phyloP scores from a whole-genome alignment of 2,797 vertebrate species.

The Sciaenops ocellatus region DNA sequence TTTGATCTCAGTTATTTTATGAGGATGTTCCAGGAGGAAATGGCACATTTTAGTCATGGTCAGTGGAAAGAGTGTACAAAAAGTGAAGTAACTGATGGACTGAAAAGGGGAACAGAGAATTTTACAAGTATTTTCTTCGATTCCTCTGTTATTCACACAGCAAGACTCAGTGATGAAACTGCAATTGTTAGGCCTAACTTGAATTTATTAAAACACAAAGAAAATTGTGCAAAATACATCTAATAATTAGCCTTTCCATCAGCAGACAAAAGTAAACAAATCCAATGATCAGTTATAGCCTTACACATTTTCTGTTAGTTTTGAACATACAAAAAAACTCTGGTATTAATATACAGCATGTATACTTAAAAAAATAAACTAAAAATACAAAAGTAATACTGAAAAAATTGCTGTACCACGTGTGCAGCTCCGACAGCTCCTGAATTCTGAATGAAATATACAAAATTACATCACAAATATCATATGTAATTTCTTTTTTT shows the following conservation, averaged over 20 bases:
- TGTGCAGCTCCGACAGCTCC: constrained; percentile 43
- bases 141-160: not conserved
- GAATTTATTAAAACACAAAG: constrained; percentile 63
- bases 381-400: constrained; percentile 70
- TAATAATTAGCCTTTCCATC: constrained; percentile 41
- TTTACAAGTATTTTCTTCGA: not conserved
- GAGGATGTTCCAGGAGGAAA: not conserved
- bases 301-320: constrained; percentile 35
- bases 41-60: not conserved
- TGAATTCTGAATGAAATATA: constrained; percentile 41
- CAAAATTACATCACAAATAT: constrained; percentile 37
- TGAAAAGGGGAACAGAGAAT: not conserved
- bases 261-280: constrained; percentile 32
- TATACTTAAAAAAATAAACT: constrained; percentile 50
- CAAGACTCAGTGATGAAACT: not conserved
- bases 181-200: constrained; percentile 12
- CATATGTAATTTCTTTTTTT: constrained; percentile 14
- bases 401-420: constrained; percentile 48
- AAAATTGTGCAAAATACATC: constrained; percentile 66
- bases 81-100: not conserved
- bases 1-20: not conserved
- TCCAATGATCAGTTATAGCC: constrained; percentile 31
- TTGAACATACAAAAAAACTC: constrained; percentile 28
- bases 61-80: not conserved
- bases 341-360: constrained; percentile 47